A percentile compares a stretch with the other conserved stretches of the same genome.
Conservation (phyloP, 2,113 vertebrate genomes). For the Neogale vison region DNA sequence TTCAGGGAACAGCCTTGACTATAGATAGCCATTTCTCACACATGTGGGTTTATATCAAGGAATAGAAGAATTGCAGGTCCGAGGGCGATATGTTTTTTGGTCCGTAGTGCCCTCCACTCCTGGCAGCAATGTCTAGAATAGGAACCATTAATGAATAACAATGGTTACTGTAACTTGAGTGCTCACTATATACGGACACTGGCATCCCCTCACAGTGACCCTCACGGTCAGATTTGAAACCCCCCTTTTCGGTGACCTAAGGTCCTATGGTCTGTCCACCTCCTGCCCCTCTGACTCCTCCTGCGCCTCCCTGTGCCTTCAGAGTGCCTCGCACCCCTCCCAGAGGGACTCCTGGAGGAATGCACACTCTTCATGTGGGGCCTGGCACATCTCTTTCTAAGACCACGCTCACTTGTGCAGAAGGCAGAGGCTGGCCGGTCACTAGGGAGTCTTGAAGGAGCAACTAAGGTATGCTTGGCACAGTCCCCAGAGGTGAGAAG, state of each 20-base stretch:
- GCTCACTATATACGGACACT: neutral
- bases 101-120: neutral
- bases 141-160: neutral
- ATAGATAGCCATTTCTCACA: neutral
- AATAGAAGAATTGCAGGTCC: neutral
- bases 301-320: neutral
- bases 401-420: neutral
- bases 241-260: neutral
- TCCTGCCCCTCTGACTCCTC: neutral
- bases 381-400: neutral
- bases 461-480: neutral
- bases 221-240: neutral
- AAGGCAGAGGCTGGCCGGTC: neutral
- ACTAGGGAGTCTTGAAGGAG: neutral
- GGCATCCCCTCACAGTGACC: neutral
- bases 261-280: neutral
- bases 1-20: conserved; percentile 10
- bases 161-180: neutral
- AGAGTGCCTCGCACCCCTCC: neutral
- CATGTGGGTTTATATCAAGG: neutral
- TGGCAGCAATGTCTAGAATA: neutral
- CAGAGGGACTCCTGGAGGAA: neutral
- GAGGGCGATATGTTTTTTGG: neutral
- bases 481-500: neutral
- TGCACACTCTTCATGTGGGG: neutral